Base-by-base conservation (phyloP, 2,113 vertebrate species). In the Suncus etruscus region DNA sequence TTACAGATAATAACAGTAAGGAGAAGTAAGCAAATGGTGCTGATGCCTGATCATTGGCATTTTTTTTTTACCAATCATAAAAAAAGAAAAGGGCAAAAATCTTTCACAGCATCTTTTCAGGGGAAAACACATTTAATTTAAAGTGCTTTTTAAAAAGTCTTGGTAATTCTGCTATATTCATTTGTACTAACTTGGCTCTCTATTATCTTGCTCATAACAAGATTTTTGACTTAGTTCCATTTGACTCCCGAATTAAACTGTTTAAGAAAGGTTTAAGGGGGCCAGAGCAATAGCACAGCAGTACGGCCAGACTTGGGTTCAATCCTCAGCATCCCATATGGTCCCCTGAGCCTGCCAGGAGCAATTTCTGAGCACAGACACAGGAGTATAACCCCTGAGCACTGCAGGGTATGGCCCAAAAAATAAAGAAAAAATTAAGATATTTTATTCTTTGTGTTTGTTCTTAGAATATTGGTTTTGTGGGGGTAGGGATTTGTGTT, bases 81-180 rank as follows among this genome's bases (percentile, higher is more conserved):
- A 77, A 3, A 63, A 58, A 47, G 82, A 83, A 87, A 85, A 29
- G 87, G 77, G 22, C 65, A 58, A 58, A 0, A 3, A 48, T 0
- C 70, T 81, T 75, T 50, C 63, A 15, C 1, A 0, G 2, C 10
- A 39, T 54, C 31, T 18, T 61, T 39, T 11, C 25, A 32, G 63
- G 88, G 73, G 20, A 90, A 91, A 94, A 80, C 2, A 25, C 31
- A 63, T 78, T 54, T 93, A 54, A 63, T 94, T 80, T 70, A 50
- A 94, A 89, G 87, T 77, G 90, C 92, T 95, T 95, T 32, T 31
- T 39, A 16, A 29, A 63, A 84, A n/a, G 87, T 92, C 86, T 86
- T 82, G 1, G 75, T n/a, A 89, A 18, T 65, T 86, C 72, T 48
- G 50, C 45, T 15, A 0, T 18, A 5, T 86, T 54, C 45, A 82